Conservation (phyloP, 2,113 vertebrate species). For the Oreochromis spilurus region DNA sequence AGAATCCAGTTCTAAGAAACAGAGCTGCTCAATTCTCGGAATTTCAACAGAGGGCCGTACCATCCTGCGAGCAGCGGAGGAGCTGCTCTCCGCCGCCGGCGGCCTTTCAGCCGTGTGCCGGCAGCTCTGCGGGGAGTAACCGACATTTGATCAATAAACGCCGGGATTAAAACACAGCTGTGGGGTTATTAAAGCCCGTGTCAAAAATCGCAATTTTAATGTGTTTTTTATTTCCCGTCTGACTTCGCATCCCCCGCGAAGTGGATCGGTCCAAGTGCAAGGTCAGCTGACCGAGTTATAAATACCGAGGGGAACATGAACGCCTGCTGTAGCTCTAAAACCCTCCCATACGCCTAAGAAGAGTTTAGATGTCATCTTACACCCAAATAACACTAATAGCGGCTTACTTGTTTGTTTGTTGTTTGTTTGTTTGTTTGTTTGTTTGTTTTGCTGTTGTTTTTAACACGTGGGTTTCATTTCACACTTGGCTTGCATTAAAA, state of each 20-base stretch:
- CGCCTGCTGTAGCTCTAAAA: constrained; percentile 16
- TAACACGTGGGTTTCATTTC: not conserved
- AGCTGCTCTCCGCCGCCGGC: accelerated
- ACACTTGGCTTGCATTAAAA: not conserved
- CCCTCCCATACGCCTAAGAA: not conserved
- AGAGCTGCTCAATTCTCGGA: constrained; percentile 93
- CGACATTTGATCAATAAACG: accelerated
- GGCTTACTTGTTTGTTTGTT: not conserved
- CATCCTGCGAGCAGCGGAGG: constrained; percentile 69
- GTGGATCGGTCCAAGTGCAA: constrained; percentile 51
- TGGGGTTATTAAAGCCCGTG: accelerated
- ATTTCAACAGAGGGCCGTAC: constrained; percentile 87
- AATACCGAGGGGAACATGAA: constrained; percentile 51
- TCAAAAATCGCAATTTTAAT: accelerated
- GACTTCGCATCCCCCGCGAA: not conserved
- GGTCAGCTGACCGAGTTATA: constrained; percentile 68
- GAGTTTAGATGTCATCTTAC: not conserved
- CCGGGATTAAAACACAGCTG: accelerated
- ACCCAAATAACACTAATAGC: not conserved
- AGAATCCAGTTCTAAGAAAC: constrained; percentile 77
- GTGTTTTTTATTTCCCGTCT: accelerated
- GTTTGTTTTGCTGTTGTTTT: not conserved
- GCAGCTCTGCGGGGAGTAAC: accelerated
- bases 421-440: not conserved
- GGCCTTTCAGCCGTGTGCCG: accelerated